Conservation (phyloP, 2,113 vertebrate genomes). For the Callionymus lyra region DNA sequence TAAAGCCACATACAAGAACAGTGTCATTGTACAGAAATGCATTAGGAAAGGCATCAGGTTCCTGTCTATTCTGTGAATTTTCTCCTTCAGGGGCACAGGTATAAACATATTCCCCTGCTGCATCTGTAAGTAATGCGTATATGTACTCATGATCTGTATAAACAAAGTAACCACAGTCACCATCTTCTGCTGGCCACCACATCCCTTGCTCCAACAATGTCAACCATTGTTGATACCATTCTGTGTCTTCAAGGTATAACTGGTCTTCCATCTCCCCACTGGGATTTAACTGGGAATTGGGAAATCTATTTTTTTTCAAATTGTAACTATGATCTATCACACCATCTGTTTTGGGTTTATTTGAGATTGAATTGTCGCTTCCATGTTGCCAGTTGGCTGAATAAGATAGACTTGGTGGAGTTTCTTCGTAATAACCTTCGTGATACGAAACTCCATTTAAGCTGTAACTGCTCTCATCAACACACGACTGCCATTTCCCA, state of each 20-base stretch:
- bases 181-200: slow-evolving; percentile 91
- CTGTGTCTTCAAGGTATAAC: slow-evolving; percentile 68
- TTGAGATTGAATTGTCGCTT: slow-evolving; percentile 41
- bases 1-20: slow-evolving; percentile 80
- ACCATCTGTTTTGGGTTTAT: slow-evolving; percentile 45
- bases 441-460: slow-evolving; percentile 71
- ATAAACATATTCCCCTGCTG: slow-evolving; percentile 81
- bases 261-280: slow-evolving; percentile 63
- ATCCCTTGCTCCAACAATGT: slow-evolving; percentile 80
- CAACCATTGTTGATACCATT: slow-evolving; percentile 88
- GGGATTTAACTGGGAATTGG: slow-evolving; percentile 60
- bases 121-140: slow-evolving; percentile 88
- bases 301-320: slow-evolving; percentile 48
- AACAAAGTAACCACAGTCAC: slow-evolving; percentile 88
- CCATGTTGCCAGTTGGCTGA: slow-evolving; percentile 62
- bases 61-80: slow-evolving; percentile 60
- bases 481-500: slow-evolving; percentile 49
- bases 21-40: slow-evolving; percentile 69
- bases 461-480: slow-evolving; percentile 66
- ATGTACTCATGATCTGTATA: slow-evolving; percentile 87
- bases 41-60: slow-evolving; percentile 54
- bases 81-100: slow-evolving; percentile 76
- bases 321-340: slow-evolving; percentile 53
- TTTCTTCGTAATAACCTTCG: slow-evolving; percentile 72
- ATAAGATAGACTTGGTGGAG: slow-evolving; percentile 61